Evolutionary conservation across 1,140 invertebrate genomes (phyloP).

Genomic region (Leptinotarsa lineolata): DNA sequence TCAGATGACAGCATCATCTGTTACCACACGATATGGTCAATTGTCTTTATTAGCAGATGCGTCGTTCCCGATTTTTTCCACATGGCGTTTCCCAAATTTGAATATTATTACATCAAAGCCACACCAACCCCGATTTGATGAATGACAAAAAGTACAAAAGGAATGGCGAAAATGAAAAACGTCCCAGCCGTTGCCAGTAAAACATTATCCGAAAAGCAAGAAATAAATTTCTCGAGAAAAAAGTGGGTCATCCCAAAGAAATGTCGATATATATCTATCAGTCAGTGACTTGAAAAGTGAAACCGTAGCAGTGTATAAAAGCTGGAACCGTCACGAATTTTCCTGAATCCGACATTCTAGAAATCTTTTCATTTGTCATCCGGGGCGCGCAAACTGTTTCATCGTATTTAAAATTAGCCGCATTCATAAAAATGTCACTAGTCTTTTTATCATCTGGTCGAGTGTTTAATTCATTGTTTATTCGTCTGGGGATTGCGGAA

Average conservation of each 20-base stretch:
- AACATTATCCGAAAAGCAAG: slow-evolving; percentile 2
- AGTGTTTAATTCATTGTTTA: slow-evolving; percentile 9
- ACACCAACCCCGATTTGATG: not conserved
- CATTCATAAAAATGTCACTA: slow-evolving; percentile 3
- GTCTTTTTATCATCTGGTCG: not conserved
- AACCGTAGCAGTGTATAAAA: not conserved
- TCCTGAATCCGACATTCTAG: not conserved
- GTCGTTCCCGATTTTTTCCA: too few species aligned
- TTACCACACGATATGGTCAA: too few species aligned
- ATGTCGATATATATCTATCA: slow-evolving; percentile 2
- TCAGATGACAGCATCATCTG: too few species aligned
- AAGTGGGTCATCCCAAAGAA: not conserved
- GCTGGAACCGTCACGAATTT: not conserved
- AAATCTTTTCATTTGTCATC: not conserved
- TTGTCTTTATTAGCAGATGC: too few species aligned
- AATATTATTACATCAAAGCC: not conserved
- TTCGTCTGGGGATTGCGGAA: slow-evolving; percentile 7
- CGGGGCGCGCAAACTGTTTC: not conserved
- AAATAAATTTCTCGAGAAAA: not conserved
- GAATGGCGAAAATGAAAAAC: not conserved
- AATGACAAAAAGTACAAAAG: slow-evolving; percentile 4
- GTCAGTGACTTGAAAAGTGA: not conserved
- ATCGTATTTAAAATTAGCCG: slow-evolving; percentile 3
- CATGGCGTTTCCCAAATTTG: not conserved
- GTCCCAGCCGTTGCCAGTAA: not conserved